A percentile compares a stretch with the other conserved stretches of the same genome.
phyloP scores from a whole-genome alignment of 2,888 invertebrate genomes.

The Synanthedon formicaeformis region DNA sequence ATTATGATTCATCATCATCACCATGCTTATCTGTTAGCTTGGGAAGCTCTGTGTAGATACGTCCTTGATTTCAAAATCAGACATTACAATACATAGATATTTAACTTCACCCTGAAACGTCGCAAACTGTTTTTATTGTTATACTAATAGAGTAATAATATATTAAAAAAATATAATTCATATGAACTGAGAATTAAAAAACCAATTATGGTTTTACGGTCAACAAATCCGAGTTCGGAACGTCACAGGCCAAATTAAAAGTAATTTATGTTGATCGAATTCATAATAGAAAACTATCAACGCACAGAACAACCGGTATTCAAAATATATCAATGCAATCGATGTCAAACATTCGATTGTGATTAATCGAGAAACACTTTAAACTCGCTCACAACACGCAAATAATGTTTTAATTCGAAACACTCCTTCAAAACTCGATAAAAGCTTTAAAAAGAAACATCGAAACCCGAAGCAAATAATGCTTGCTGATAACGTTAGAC shows the following conservation, averaged over 20 bases:
- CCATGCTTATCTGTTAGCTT: too few relatives aligned
- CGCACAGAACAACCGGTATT: conserved; percentile 29
- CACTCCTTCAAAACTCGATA: conserved; percentile 32
- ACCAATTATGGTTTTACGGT: conserved; percentile 36
- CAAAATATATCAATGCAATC: conserved; percentile 17
- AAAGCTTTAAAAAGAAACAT: conserved; percentile 52
- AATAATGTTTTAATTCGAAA: conserved; percentile 50
- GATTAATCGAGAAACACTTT: conserved; percentile 49
- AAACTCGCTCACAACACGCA: conserved; percentile 47
- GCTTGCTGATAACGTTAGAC: conserved; percentile 47
- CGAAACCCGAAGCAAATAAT: conserved; percentile 45
- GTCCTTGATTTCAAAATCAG: too few relatives aligned
- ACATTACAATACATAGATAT: too few relatives aligned
- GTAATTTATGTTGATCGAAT: conserved; percentile 68
- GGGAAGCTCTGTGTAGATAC: too few relatives aligned
- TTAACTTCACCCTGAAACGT: too few relatives aligned
- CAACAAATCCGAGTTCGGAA: conserved; percentile 32
- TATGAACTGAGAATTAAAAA: conserved; percentile 37
- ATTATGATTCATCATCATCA: too few relatives aligned
- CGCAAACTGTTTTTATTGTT: too few relatives aligned
- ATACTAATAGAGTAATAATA: conserved; percentile 28
- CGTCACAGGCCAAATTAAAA: conserved; percentile 55
- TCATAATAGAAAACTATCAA: conserved; percentile 65
- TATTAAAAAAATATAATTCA: conserved; percentile 38
- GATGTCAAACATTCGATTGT: conserved; percentile 18